Conservation (phyloP, 2,888 invertebrate genomes). For the Trissoscelio sp. region DNA sequence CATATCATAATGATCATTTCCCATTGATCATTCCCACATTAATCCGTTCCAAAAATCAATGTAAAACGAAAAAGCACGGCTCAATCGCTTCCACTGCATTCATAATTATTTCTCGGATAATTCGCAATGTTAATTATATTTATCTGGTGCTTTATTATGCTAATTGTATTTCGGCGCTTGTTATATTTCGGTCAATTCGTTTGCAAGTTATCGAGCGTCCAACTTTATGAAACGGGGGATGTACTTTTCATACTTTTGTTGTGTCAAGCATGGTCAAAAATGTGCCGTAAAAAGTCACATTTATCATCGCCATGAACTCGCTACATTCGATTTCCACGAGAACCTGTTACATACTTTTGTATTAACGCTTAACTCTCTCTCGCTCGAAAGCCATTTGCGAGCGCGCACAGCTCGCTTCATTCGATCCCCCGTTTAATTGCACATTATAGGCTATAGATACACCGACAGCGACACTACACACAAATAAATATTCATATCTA, state of each 20-base stretch:
- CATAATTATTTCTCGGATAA: not conserved
- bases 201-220: not conserved
- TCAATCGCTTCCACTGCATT: not conserved
- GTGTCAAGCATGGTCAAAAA: constrained; percentile 31
- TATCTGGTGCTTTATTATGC: constrained; percentile 17
- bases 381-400: constrained; percentile 64
- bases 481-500: constrained; percentile 81
- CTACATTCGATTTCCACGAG: constrained; percentile 78
- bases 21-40: too few species aligned
- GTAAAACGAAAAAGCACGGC: not conserved
- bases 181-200: not conserved
- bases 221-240: not conserved
- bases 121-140: constrained; percentile 5
- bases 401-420: constrained; percentile 61
- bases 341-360: constrained; percentile 82
- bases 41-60: too few species aligned
- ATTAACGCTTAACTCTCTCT: constrained; percentile 74
- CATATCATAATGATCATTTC: too few species aligned
- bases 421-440: constrained; percentile 78
- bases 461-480: constrained; percentile 69
- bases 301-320: constrained; percentile 71
- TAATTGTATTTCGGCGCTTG: not conserved
- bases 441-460: constrained; percentile 78
- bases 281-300: constrained; percentile 64
- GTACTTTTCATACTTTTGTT: constrained; percentile 5